Evolutionary conservation across 2,888 invertebrate species (phyloP).

Genomic region (Elegia similella): DNA sequence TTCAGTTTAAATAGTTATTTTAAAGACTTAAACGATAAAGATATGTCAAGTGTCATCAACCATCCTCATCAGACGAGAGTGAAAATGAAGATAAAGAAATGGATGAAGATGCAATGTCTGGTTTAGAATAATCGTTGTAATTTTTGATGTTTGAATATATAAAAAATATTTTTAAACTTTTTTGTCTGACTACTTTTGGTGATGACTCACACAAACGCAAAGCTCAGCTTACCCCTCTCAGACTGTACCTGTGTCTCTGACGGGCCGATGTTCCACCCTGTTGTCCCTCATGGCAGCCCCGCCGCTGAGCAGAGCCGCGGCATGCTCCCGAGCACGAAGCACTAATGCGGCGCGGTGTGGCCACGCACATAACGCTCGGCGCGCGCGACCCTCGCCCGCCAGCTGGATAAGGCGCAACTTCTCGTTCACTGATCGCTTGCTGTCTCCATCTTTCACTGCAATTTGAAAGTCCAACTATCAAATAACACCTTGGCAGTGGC

Average conservation of each 20-base stretch:
- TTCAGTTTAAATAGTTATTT: too few species aligned
- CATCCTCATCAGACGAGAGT: too few species aligned
- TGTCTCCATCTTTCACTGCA: slow-evolving; percentile 73
- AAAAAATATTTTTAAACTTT: too few species aligned
- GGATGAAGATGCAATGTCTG: too few species aligned
- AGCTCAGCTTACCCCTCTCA: slow-evolving; percentile 23
- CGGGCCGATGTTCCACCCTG: slow-evolving; percentile 39
- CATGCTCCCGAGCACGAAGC: slow-evolving; percentile 91
- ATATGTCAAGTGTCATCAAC: too few species aligned
- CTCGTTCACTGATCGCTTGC: slow-evolving; percentile 82
- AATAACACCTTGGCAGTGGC: too few species aligned
- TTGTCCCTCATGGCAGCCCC: slow-evolving; percentile 39
- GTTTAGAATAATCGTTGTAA: too few species aligned
- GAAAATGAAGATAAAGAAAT: too few species aligned
- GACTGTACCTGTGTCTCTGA: slow-evolving; percentile 38
- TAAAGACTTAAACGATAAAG: too few species aligned
- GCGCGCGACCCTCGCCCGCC: slow-evolving; percentile 89
- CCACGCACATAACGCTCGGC: slow-evolving; percentile 90
- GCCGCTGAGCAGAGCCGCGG: slow-evolving; percentile 89
- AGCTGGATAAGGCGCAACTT: slow-evolving; percentile 88
- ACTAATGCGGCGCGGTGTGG: slow-evolving; percentile 88
- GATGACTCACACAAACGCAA: too few species aligned
- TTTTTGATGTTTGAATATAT: too few species aligned
- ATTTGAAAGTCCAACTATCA: slow-evolving; percentile 18
- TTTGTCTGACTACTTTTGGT: too few species aligned